Conservation (phyloP, 2,797 vertebrate genomes). For the Eurystomus glaucurus region DNA sequence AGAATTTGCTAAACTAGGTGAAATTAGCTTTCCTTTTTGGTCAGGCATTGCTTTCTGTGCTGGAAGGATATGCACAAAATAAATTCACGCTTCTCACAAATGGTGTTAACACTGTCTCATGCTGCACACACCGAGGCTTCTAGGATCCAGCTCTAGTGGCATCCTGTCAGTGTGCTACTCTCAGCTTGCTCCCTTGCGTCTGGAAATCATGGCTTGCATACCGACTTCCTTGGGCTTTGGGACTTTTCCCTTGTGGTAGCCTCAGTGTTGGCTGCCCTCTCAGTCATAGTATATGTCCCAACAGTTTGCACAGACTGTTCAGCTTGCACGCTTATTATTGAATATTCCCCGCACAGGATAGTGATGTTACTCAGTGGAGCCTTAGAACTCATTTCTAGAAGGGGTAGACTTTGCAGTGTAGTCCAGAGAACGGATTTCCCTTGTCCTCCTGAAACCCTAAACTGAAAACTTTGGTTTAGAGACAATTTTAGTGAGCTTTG, state of each 20-base stretch:
- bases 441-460: not conserved
- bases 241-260: not conserved
- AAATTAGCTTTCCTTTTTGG: conserved; percentile 20
- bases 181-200: not conserved
- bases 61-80: not conserved
- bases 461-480: not conserved
- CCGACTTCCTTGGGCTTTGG: not conserved
- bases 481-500: not conserved
- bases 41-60: not conserved
- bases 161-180: not conserved
- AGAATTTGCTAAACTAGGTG: not conserved
- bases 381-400: not conserved
- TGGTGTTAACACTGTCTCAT: fast-evolving
- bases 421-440: not conserved
- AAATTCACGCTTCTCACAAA: not conserved
- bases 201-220: not conserved
- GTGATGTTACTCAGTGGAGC: not conserved
- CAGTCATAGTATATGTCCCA: not conserved
- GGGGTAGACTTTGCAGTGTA: not conserved
- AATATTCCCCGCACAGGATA: not conserved
- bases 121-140: not conserved
- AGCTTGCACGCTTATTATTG: not conserved
- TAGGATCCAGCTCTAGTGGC: not conserved
- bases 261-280: not conserved
- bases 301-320: not conserved